Evolutionary conservation across 2,888 invertebrate species (phyloP).

Genomic region (Philaethria dido): DNA sequence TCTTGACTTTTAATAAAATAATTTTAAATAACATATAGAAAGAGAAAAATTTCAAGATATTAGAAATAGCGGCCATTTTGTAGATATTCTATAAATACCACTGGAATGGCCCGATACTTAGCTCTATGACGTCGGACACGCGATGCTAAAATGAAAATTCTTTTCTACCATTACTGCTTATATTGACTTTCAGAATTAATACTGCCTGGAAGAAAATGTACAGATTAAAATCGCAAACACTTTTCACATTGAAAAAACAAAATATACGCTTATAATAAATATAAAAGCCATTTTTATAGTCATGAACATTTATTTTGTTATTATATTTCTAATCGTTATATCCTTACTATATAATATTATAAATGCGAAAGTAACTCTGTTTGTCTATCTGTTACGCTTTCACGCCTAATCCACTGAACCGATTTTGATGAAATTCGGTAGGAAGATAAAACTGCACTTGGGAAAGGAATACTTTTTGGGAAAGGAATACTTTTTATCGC

Average conservation of each 20-base stretch:
- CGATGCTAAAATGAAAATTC: conserved; percentile 75
- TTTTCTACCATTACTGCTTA: conserved; percentile 71
- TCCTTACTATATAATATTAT: too few relatives aligned
- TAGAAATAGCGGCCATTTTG: conserved; percentile 48
- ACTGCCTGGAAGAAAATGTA: not conserved
- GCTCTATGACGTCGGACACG: conserved; percentile 52
- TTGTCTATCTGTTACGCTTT: too few relatives aligned
- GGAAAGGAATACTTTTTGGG: too few relatives aligned
- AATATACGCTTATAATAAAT: conserved; percentile 12
- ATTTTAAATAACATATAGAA: not conserved
- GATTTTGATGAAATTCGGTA: too few relatives aligned
- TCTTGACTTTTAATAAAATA: not conserved
- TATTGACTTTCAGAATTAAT: conserved; percentile 48
- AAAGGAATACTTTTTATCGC: too few relatives aligned
- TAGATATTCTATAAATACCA: conserved; percentile 62
- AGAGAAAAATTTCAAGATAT: conserved; percentile 50
- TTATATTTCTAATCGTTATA: too few relatives aligned
- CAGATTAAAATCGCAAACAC: conserved; percentile 1
- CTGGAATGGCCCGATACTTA: conserved; percentile 67
- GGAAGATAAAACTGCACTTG: too few relatives aligned
- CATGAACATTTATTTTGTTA: too few relatives aligned
- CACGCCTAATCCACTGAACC: too few relatives aligned
- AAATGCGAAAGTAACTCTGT: too few relatives aligned
- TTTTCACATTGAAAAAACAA: conserved; percentile 4
- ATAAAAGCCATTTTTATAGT: not conserved